phyloP scores from a whole-genome alignment of 2,888 invertebrate species.

The Agapostemon virescens region DNA sequence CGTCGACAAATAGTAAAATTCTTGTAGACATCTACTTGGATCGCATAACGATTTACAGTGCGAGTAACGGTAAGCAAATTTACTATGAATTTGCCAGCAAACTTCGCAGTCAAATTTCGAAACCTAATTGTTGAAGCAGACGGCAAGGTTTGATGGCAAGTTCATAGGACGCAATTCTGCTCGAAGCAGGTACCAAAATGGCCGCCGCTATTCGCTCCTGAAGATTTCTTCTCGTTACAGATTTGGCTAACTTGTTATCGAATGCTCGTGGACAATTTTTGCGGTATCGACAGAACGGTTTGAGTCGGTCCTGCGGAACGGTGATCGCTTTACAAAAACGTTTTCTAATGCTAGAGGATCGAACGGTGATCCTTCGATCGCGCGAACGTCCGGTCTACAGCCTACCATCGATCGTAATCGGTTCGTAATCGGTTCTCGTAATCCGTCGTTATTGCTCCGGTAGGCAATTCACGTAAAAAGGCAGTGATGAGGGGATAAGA shows the following conservation, averaged over 20 bases:
- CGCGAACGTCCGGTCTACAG: slow-evolving; percentile 11
- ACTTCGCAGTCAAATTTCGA: too few relatives aligned
- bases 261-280: background rate
- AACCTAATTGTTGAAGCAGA: too few relatives aligned
- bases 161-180: too few relatives aligned
- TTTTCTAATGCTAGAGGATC: slow-evolving; percentile 3
- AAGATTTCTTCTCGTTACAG: too few relatives aligned
- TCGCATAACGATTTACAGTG: background rate
- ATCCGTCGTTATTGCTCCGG: slow-evolving; percentile 33
- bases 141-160: too few relatives aligned
- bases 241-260: too few relatives aligned
- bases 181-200: too few relatives aligned
- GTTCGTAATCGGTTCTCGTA: too few relatives aligned
- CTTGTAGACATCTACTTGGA: background rate
- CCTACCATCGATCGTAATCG: slow-evolving; percentile 20
- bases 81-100: too few relatives aligned
- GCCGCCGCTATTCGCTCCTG: too few relatives aligned
- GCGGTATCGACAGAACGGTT: background rate
- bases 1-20: too few relatives aligned
- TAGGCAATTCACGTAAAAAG: slow-evolving; percentile 48
- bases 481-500: slow-evolving; percentile 42
- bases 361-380: slow-evolving; percentile 29
- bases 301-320: background rate
- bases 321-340: background rate
- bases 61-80: too few relatives aligned